These are phyloP conservation scores for Lithophane leautieri DNA, from an alignment of 2,888 invertebrate genomes.

Conservation along the genomic window DNA sequence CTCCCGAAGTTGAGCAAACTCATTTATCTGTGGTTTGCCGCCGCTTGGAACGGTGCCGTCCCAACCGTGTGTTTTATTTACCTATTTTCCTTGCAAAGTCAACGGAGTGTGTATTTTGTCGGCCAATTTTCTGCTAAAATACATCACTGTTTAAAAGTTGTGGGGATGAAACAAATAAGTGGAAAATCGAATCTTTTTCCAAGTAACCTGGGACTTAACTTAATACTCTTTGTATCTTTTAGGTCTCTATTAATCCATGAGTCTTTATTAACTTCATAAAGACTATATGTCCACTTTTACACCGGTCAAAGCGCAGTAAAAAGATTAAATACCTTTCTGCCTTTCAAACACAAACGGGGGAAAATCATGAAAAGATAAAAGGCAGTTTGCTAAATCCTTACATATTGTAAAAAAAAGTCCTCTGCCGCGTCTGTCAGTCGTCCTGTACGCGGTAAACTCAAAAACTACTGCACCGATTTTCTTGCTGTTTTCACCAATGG, in stretches of 20 bases:
- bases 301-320: conserved; percentile 2
- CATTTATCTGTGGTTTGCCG: conserved; percentile 54
- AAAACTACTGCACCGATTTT: no score
- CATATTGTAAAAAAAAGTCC: no score
- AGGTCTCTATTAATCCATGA: neutral
- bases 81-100: conserved; percentile 56
- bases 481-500: no score
- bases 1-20: conserved; percentile 51
- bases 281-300: conserved; percentile 10
- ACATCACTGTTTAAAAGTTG: conserved; percentile 30
- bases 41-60: conserved; percentile 18
- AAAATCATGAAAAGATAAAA: conserved; percentile 29
- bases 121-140: conserved; percentile 51
- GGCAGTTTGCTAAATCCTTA: conserved; percentile 20
- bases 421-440: no score
- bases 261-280: neutral
- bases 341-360: conserved; percentile 12
- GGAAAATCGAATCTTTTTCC: conserved; percentile 15
- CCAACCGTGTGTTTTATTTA: conserved; percentile 52
- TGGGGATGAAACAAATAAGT: conserved; percentile 12
- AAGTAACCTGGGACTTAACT: conserved; percentile 2
- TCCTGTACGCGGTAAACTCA: no score
- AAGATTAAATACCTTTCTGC: conserved; percentile 11
- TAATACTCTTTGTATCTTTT: neutral
- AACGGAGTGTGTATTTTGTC: conserved; percentile 55